A percentile compares a stretch with the other conserved stretches of the same genome.
Evolutionary conservation across 2,797 vertebrate species (phyloP).

Genomic region (Sorex maritimensis): DNA sequence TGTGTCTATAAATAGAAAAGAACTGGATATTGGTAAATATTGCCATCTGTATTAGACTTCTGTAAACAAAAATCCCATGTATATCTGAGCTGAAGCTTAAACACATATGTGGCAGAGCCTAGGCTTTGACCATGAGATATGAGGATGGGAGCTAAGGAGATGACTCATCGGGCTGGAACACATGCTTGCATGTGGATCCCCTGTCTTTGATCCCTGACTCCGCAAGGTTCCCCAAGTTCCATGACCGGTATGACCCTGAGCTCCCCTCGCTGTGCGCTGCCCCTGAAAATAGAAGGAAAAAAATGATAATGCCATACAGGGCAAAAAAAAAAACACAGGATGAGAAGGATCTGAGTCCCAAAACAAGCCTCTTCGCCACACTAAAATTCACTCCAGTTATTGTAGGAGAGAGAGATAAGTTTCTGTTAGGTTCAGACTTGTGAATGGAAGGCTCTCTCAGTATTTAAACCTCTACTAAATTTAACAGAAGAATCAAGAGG

Average conservation of each 20-base stretch:
- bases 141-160: not conserved
- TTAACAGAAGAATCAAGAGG: not conserved
- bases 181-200: no score
- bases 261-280: no score
- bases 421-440: not conserved
- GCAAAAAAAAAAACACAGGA: not conserved
- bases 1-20: not conserved
- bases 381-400: not conserved
- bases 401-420: not conserved
- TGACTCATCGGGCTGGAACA: no score
- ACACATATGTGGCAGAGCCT: not conserved
- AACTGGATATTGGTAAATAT: not conserved
- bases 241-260: no score
- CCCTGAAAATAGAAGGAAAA: no score
- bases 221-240: not conserved
- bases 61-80: not conserved
- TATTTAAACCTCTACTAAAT: no score
- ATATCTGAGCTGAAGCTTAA: not conserved
- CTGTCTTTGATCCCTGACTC: no score
- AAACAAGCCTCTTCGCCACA: not conserved
- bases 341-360: not conserved
- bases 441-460: conserved; percentile 14
- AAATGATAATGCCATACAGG: no score
- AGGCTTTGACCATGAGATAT: conserved; percentile 2
- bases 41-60: not conserved